Evolutionary conservation across 2,797 vertebrate species (phyloP).

Genomic region (Melanitta fusca): DNA sequence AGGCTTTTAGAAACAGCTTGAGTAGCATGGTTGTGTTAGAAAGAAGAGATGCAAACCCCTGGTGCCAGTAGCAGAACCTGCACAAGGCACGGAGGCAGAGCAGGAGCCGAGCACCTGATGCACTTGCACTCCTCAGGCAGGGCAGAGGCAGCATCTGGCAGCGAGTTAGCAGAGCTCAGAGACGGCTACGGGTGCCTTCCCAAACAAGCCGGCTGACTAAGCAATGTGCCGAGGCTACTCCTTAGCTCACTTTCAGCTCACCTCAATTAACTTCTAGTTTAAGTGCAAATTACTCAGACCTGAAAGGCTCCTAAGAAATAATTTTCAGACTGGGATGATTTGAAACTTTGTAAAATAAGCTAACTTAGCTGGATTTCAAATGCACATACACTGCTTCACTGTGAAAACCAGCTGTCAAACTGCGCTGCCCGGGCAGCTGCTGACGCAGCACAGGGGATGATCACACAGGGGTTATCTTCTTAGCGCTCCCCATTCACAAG

Average conservation of each 20-base stretch:
- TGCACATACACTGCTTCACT: neutral
- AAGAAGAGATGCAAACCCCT: neutral
- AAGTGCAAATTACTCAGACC: slow-evolving; percentile 10
- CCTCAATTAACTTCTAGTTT: slow-evolving; percentile 6
- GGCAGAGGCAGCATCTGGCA: neutral
- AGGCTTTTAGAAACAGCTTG: neutral
- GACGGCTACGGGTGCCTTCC: neutral
- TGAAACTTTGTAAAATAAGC: slow-evolving; percentile 50
- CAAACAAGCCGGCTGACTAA: neutral
- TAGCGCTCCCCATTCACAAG: neutral
- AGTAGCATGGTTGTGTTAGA: fast-evolving
- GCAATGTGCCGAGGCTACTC: neutral
- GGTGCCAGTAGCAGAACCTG: neutral
- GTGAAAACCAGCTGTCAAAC: slow-evolving; percentile 24
- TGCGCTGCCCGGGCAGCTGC: slow-evolving; percentile 31
- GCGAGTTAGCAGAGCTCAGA: neutral
- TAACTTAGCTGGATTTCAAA: slow-evolving; percentile 38
- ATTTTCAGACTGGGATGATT: slow-evolving; percentile 19
- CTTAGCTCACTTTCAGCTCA: neutral
- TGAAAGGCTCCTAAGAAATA: neutral
- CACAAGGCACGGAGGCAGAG: neutral
- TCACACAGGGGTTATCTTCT: neutral
- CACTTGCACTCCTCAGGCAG: neutral
- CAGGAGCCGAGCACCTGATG: neutral
- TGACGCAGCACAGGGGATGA: neutral